Evolutionary conservation across 2,888 invertebrate species (phyloP), one percentile per base, ranked within the genome.

Genomic region (Eupithecia dodoneata): DNA sequence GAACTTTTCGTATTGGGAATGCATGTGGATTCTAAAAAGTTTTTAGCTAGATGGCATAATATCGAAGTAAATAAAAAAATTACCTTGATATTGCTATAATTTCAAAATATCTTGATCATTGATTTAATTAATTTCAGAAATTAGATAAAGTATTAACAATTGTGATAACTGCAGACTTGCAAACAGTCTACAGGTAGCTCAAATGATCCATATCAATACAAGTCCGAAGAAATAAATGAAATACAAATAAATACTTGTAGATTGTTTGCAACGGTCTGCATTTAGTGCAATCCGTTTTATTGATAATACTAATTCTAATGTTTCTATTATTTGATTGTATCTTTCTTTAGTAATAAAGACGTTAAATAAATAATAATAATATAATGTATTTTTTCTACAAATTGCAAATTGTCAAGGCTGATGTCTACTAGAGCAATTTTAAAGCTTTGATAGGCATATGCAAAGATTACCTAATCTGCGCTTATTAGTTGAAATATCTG

Each of bases 401-500:
- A 59, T 18, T 10, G 9, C 10, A 10, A 10, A 10, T 10, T 55
- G 2, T 55, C n/a, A n/a, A n/a, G 65, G n/a, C 55, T n/a, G 7
- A 15, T 66, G 30, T 66, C 65, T 13, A 66, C 65, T 30, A 66
- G 5, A 66, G 65, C 65, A 59, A 59, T 63, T 30, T 63, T 41
- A 6, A 42, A 3, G 71, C 71, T 71, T 71, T 49, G 67, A 72
- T 59, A n/a, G 52, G 45, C 41, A 67, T 73, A 52, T 3, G 49
- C 12, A 52, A 44, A 44, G 44, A 7, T 44, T 4, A 52, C 52
- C 15, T 15, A 15, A 52, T 15, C 52, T 55, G n/a, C 6, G n/a
- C 55, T 30, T 18, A 59, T 18, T 9, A 1, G 66, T 74, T 67
- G 15, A 67, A 44, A 49, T 65, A 63, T 45, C 2, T 85, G 79